phyloP scores from a whole-genome alignment of 2,888 invertebrate genomes.

The Nymphalis c-album region DNA sequence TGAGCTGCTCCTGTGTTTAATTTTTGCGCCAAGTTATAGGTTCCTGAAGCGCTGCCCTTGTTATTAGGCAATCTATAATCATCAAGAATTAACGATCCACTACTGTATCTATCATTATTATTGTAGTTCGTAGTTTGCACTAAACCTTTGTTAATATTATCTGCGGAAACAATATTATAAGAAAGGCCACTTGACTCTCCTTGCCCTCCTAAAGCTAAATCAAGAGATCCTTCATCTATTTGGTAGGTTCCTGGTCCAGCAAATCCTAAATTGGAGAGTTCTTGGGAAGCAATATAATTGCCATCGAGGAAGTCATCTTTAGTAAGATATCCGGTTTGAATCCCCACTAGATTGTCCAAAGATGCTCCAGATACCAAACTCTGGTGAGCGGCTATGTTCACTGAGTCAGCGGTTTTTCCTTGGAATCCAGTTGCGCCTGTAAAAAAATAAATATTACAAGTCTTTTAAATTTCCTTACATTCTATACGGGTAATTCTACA shows the following conservation, averaged over 20 bases:
- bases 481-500: neutral
- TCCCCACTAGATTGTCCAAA: constrained; percentile 70
- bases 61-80: constrained; percentile 57
- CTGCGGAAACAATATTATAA: constrained; percentile 41
- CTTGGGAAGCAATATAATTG: constrained; percentile 71
- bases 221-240: constrained; percentile 31
- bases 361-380: constrained; percentile 74
- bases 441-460: constrained; percentile 8
- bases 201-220: constrained; percentile 35
- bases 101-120: constrained; percentile 59
- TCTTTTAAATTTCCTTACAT: too few species aligned
- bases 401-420: constrained; percentile 72
- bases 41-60: constrained; percentile 22
- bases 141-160: constrained; percentile 53
- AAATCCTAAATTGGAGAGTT: constrained; percentile 49
- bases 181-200: constrained; percentile 41
- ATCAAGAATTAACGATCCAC: constrained; percentile 70
- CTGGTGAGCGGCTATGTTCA: constrained; percentile 75
- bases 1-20: constrained; percentile 2
- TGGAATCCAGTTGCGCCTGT: constrained; percentile 73
- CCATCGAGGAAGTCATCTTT: constrained; percentile 61
- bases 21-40: constrained; percentile 19
- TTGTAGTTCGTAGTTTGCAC: constrained; percentile 63
- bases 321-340: constrained; percentile 66
- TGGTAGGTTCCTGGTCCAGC: constrained; percentile 37